phyloP scores from a whole-genome alignment of 2,888 invertebrate genomes.

The Oxyscelio sp. region DNA sequence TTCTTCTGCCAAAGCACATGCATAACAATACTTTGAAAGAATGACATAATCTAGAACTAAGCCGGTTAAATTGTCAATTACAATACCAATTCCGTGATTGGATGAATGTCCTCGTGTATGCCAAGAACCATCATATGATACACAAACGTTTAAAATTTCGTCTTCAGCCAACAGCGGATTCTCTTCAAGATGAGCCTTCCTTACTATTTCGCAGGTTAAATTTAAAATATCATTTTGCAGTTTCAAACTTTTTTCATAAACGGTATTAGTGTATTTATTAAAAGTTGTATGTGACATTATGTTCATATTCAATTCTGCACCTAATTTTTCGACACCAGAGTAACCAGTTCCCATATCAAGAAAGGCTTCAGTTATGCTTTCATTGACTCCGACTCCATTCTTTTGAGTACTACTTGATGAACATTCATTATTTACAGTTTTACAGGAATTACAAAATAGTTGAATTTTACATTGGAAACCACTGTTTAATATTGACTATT shows the following conservation, averaged over 20 bases:
- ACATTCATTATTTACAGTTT: too few relatives aligned
- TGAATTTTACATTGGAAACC: too few relatives aligned
- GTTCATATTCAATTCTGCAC: neutral
- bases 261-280: neutral
- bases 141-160: conserved; percentile 14
- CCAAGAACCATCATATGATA: conserved; percentile 36
- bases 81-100: too few relatives aligned
- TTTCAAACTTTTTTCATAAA: conserved; percentile 6
- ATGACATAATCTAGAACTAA: conserved; percentile 58
- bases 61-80: conserved; percentile 52
- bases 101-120: conserved; percentile 37
- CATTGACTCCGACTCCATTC: too few relatives aligned
- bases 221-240: neutral
- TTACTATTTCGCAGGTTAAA: neutral
- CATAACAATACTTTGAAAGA: too few relatives aligned
- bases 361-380: too few relatives aligned
- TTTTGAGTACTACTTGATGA: too few relatives aligned
- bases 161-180: neutral
- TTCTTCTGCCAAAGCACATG: too few relatives aligned
- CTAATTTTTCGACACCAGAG: too few relatives aligned
- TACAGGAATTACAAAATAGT: too few relatives aligned
- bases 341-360: too few relatives aligned
- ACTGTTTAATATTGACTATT: too few relatives aligned
- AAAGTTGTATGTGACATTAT: conserved; percentile 3
- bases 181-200: neutral